These are phyloP conservation scores for Trypoxylus dichotomus DNA, from an alignment of 1,140 invertebrate species.

Conservation along the genomic window DNA sequence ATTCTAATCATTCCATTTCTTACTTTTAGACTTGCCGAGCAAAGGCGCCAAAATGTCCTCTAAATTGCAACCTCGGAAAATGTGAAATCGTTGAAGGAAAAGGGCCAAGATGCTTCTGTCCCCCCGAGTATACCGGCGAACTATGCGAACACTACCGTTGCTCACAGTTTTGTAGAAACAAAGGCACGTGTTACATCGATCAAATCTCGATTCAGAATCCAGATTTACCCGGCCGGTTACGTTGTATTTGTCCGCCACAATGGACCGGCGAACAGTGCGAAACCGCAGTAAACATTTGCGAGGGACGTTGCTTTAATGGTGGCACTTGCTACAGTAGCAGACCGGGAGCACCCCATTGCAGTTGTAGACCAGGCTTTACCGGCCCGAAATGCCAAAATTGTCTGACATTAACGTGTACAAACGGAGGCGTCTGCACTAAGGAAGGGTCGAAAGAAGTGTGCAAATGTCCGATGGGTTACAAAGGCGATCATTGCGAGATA, in stretches of 20 bases:
- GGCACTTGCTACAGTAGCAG: conserved; percentile 57
- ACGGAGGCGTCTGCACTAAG: conserved; percentile 47
- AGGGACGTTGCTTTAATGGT: conserved; percentile 59
- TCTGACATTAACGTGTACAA: conserved; percentile 44
- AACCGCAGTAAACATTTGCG: conserved; percentile 57
- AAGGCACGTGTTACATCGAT: conserved; percentile 62
- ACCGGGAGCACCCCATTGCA: conserved; percentile 56
- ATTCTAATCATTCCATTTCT: conserved; percentile 6
- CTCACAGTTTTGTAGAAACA: conserved; percentile 65
- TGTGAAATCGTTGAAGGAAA: conserved; percentile 57
- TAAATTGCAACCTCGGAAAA: conserved; percentile 58
- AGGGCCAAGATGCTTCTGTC: conserved; percentile 61
- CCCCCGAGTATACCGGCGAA: conserved; percentile 61
- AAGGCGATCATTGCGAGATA: conserved; percentile 41
- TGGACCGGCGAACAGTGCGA: conserved; percentile 72
- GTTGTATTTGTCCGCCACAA: conserved; percentile 65
- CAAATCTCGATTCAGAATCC: conserved; percentile 39
- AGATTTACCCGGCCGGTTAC: conserved; percentile 45
- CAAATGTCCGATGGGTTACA: conserved; percentile 43
- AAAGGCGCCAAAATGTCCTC: conserved; percentile 44
- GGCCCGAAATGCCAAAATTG: conserved; percentile 53
- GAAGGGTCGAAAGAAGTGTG: conserved; percentile 38
- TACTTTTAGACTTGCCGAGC: conserved; percentile 40
- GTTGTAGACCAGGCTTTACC: conserved; percentile 59
- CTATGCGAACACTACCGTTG: conserved; percentile 67